phyloP scores from a whole-genome alignment of 2,113 vertebrate genomes.

The Hymenochirus boettgeri region DNA sequence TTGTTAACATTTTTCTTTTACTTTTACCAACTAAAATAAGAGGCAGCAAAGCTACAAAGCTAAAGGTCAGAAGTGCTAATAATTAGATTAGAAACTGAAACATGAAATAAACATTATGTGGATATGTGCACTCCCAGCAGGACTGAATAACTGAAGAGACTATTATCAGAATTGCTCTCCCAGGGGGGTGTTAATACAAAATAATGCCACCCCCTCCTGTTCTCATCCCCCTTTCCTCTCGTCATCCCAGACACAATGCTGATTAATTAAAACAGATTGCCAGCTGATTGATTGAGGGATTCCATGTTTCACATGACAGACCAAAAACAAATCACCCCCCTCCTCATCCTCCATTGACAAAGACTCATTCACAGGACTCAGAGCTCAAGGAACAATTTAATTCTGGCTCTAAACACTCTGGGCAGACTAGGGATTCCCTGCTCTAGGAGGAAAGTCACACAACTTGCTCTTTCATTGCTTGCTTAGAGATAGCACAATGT shows the following conservation, averaged over 20 bases:
- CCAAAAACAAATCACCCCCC: constrained; percentile 37
- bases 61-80: background rate
- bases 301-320: constrained; percentile 33
- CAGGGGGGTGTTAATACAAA: constrained; percentile 14
- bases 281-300: constrained; percentile 38
- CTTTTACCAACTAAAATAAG: too few relatives aligned
- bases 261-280: constrained; percentile 37
- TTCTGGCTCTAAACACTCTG: constrained; percentile 15
- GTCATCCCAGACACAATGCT: constrained; percentile 25
- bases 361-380: constrained; percentile 29
- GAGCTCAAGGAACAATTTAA: constrained; percentile 6
- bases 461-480: background rate
- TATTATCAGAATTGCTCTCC: constrained; percentile 13
- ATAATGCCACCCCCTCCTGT: background rate
- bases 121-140: background rate
- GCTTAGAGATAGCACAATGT: background rate
- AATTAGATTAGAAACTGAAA: background rate
- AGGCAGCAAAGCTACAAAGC: background rate
- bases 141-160: constrained; percentile 9
- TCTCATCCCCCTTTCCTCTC: background rate
- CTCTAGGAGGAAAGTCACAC: background rate
- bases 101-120: background rate
- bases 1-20: too few relatives aligned
- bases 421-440: background rate
- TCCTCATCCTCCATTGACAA: constrained; percentile 9